These are phyloP conservation scores for Brienomyrus longianalis DNA, from an alignment of 2,113 vertebrate genomes.

Conservation along the genomic window DNA sequence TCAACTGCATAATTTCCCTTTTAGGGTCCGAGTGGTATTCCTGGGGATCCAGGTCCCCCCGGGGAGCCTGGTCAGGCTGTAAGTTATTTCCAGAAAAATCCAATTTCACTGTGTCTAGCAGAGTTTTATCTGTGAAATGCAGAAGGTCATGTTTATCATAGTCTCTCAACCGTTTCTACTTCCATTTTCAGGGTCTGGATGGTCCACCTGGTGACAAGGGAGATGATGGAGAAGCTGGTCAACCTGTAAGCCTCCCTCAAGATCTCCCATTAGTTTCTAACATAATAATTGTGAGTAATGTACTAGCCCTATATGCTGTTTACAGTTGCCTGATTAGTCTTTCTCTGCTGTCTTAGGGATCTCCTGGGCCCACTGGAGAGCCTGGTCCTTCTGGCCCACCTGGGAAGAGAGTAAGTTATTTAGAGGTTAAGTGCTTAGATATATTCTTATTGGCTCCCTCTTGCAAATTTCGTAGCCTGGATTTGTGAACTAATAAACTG, in stretches of 20 bases:
- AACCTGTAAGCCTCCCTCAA: constrained; percentile 67
- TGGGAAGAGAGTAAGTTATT: constrained; percentile 78
- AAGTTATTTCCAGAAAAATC: constrained; percentile 35
- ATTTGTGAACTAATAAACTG: not conserved
- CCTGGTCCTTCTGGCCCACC: constrained; percentile 84
- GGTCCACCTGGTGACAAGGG: constrained; percentile 85
- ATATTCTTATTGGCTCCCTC: not conserved
- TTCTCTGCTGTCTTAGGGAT: constrained; percentile 62
- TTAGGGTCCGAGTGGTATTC: constrained; percentile 70
- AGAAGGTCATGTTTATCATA: not conserved
- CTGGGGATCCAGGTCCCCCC: constrained; percentile 69
- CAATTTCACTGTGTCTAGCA: not conserved
- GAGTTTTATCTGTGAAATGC: not conserved
- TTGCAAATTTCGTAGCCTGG: not conserved
- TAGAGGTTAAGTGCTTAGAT: not conserved
- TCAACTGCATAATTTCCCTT: constrained; percentile 19
- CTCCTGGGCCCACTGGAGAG: constrained; percentile 83
- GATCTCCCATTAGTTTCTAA: not conserved
- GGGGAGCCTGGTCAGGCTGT: constrained; percentile 67
- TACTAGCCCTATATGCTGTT: not conserved
- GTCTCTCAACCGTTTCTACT: not conserved
- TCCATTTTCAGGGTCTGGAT: constrained; percentile 74
- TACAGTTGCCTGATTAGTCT: constrained; percentile 8
- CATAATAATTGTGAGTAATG: not conserved
- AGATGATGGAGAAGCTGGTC: constrained; percentile 84